These are phyloP conservation scores for Saccopteryx leptura DNA, from an alignment of 2,113 vertebrate genomes.

Conservation along the genomic window DNA sequence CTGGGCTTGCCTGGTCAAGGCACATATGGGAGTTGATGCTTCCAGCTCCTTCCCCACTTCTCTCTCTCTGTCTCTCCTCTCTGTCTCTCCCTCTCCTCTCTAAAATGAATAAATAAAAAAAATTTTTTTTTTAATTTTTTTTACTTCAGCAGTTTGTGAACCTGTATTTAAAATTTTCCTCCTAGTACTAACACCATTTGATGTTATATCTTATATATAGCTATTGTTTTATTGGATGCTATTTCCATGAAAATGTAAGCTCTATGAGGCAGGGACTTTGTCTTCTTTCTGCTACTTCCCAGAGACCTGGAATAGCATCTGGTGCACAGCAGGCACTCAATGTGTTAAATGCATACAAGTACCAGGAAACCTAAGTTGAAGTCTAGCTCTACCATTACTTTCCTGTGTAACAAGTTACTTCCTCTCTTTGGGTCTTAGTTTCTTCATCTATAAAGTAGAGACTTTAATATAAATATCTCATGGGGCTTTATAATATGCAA, in stretches of 20 bases:
- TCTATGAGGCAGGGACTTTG: neutral
- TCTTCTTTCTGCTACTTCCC: neutral
- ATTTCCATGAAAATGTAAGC: neutral
- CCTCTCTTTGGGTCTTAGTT: slow-evolving; percentile 30
- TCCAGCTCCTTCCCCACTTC: too few relatives aligned
- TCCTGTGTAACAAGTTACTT: slow-evolving; percentile 55
- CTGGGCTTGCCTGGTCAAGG: too few relatives aligned
- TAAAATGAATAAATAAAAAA: too few relatives aligned
- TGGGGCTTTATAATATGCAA: neutral
- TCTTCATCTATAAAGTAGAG: neutral
- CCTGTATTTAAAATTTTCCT: neutral
- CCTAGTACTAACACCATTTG: neutral
- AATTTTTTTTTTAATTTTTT: too few relatives aligned
- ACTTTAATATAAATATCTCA: slow-evolving; percentile 1
- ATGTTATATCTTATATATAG: neutral
- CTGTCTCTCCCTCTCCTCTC: too few relatives aligned
- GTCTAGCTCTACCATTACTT: neutral
- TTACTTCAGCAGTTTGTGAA: neutral
- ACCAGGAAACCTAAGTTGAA: neutral
- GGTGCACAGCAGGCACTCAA: neutral
- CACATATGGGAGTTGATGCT: too few relatives aligned
- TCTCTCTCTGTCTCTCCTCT: too few relatives aligned
- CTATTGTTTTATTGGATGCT: neutral
- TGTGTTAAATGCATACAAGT: neutral
- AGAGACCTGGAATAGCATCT: neutral